Evolutionary conservation across 2,113 vertebrate species (phyloP).

Genomic region (Hymenochirus boettgeri): DNA sequence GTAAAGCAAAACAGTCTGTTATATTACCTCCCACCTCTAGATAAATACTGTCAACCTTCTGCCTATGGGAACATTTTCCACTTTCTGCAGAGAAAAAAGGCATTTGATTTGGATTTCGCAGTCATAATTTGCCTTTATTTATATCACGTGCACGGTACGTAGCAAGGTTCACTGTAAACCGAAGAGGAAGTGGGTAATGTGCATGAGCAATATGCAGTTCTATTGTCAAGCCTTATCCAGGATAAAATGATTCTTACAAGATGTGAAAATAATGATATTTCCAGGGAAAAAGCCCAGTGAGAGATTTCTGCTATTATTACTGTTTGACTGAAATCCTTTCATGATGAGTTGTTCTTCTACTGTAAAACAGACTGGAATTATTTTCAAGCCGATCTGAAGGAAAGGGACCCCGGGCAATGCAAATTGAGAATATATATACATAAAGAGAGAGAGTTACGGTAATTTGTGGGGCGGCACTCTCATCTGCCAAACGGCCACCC

Average conservation of each 20-base stretch:
- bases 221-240: conserved; percentile 14
- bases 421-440: too few species aligned
- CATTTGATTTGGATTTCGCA: conserved; percentile 26
- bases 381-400: too few species aligned
- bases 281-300: background rate
- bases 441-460: too few species aligned
- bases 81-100: background rate
- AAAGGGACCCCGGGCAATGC: too few species aligned
- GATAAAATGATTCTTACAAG: conserved; percentile 28
- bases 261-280: conserved; percentile 22
- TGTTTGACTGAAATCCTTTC: background rate
- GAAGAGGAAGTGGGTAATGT: conserved; percentile 9
- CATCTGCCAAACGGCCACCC: too few species aligned
- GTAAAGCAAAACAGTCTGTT: conserved; percentile 3
- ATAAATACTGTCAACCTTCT: conserved; percentile 19
- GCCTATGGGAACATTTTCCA: background rate
- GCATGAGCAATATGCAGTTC: background rate
- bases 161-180: conserved; percentile 2
- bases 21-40: background rate
- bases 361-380: too few species aligned
- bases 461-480: too few species aligned
- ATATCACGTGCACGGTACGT: background rate
- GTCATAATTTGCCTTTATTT: conserved; percentile 18
- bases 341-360: background rate
- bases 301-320: background rate